Conservation (phyloP, 1,140 invertebrate species). For the Nasonia giraulti region DNA sequence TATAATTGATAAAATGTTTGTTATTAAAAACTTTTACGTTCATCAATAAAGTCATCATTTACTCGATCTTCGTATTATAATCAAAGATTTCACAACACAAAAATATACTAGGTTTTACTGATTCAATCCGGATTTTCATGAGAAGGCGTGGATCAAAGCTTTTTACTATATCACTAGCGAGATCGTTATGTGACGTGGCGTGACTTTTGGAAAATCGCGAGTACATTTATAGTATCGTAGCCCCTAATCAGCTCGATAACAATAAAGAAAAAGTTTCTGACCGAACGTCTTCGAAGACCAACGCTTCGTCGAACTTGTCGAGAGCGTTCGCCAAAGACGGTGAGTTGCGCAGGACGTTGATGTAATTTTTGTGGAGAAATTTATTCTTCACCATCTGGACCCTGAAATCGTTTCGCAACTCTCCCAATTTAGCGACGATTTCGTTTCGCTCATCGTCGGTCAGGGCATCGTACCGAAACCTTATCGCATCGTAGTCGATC, state of each 20-base stretch:
- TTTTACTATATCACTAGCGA: no score
- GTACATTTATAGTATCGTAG: no score
- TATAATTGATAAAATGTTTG: not conserved
- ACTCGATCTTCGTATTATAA: no score
- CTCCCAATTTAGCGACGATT: not conserved
- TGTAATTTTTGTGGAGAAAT: slow-evolving; percentile 42
- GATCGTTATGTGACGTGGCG: no score
- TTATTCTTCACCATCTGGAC: slow-evolving; percentile 12
- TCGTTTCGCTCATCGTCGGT: slow-evolving; percentile 1
- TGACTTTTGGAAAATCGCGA: no score
- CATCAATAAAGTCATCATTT: no score
- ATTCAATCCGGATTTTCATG: no score
- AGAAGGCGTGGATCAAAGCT: no score
- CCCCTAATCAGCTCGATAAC: not conserved
- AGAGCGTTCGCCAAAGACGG: not conserved
- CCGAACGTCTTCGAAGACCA: slow-evolving; percentile 34
- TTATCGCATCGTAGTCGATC: not conserved
- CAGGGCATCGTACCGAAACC: not conserved
- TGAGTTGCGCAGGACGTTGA: slow-evolving; percentile 20
- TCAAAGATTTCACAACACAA: no score
- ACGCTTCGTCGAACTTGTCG: slow-evolving; percentile 42
- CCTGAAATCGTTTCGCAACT: slow-evolving; percentile 2
- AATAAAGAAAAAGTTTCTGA: slow-evolving; percentile 37
- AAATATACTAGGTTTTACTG: no score
- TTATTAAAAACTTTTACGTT: no score